Conservation (phyloP, 2,113 vertebrate genomes). For the Prinia subflava region DNA sequence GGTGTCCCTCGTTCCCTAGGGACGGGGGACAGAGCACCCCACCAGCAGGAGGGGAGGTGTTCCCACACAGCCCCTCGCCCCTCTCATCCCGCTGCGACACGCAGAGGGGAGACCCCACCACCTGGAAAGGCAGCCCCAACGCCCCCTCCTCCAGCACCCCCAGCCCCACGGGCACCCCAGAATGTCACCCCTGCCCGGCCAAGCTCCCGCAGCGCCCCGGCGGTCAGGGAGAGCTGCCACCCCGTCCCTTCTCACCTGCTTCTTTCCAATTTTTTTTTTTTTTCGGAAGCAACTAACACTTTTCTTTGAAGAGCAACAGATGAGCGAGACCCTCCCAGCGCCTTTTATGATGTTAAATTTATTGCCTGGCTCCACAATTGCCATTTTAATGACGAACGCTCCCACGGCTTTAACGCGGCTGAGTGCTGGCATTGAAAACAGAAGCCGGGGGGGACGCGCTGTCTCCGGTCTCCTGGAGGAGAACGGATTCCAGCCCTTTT, state of each 20-base stretch:
- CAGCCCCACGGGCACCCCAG: not conserved
- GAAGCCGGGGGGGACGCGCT: not conserved
- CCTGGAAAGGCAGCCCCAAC: not conserved
- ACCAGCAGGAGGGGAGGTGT: not conserved
- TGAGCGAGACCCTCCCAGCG: conserved; percentile 24
- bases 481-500: conserved; percentile 38
- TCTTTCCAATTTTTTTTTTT: not conserved
- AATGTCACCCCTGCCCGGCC: not conserved
- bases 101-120: not conserved
- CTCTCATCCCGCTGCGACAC: rapidly evolving
- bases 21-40: not conserved
- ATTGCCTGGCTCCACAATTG: conserved; percentile 32
- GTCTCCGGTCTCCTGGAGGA: conserved; percentile 11
- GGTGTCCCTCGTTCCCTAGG: not conserved
- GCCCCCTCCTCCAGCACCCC: not conserved
- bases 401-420: conserved; percentile 23
- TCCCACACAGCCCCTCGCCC: not conserved
- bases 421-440: not conserved
- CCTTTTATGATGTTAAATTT: conserved; percentile 56
- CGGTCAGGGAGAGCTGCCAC: not conserved
- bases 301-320: conserved; percentile 54
- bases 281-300: not conserved
- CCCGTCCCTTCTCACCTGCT: not conserved
- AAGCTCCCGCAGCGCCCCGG: not conserved
- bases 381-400: conserved; percentile 35